Base-by-base conservation (phyloP, 2,888 invertebrate genomes). In the Napeogenes inachia region DNA sequence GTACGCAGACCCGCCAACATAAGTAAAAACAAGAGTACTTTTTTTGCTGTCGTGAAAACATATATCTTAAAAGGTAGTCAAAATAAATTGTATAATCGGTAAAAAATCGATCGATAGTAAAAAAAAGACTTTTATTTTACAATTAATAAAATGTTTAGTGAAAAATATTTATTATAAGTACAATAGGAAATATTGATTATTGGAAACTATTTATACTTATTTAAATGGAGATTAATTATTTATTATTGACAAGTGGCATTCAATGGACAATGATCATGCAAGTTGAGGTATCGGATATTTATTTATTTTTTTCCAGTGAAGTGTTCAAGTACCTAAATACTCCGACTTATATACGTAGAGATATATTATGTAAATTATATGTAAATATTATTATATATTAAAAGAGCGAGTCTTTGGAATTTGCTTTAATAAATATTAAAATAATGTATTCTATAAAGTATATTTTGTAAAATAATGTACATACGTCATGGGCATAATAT, bases 341-440 rank as follows among this genome's bases (percentile, higher is more conserved):
- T 85, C 80, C 71, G 68, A 63, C 60, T 59, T 69, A 62, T 63
- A 66, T 68, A 73, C 72, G 70, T 71, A 66, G 63, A 68, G 68
- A 71, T 71, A 66, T 73, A 68, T 73, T 75, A 72, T 75, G 65
- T 74, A 65, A 60, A 60, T 62, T 69, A 61, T 69, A 70, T 71
- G 64, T 73, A 73, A 67, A 68, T 70, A 70, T 64, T 64, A 68
- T 72, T 64, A 68, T 72, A 66, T 74, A 73, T 72, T 69, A 69
- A 71, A 66, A 67, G 68, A 66, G 72, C 63, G 74, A 82, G 88
- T 72, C 88, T 89, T 89, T 89, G 88, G 89, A 78, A 72, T 75
- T 79, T 81, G 89, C 89, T 89, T 89, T 89, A 87, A 87, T 60
- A 62, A 45, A 63, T 65, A 66, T 56, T 54, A 54, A 55, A 56